Conservation (phyloP, 2,888 invertebrate genomes). For the Agelastica alni region DNA sequence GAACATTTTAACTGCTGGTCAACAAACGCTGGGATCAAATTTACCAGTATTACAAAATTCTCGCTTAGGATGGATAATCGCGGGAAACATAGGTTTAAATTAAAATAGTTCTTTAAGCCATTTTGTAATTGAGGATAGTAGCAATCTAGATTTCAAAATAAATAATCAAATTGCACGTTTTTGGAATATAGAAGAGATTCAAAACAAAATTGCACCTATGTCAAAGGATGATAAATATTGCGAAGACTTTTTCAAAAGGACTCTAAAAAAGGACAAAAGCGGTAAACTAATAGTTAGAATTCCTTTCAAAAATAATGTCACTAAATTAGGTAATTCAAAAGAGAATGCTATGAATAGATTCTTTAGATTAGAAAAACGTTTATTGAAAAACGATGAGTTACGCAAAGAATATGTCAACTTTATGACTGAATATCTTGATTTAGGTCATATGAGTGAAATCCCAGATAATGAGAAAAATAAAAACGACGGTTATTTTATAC, state of each 20-base stretch:
- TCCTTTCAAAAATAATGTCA: constrained; percentile 20
- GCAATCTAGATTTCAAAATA: constrained; percentile 1
- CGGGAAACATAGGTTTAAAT: constrained; percentile 9
- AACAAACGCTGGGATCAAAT: constrained; percentile 14
- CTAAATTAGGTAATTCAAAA: constrained; percentile 28
- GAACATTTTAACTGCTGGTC: no score
- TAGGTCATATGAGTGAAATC: constrained; percentile 27
- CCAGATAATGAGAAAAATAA: not conserved
- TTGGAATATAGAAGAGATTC: constrained; percentile 16
- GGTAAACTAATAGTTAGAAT: constrained; percentile 27
- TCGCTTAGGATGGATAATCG: constrained; percentile 14
- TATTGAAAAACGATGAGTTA: constrained; percentile 20
- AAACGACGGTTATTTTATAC: constrained; percentile 12
- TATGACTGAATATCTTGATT: constrained; percentile 24
- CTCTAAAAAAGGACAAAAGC: constrained; percentile 3
- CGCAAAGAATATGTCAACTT: constrained; percentile 24
- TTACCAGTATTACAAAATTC: constrained; percentile 15
- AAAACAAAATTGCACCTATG: not conserved
- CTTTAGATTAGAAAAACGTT: no score
- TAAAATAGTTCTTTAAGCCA: not conserved
- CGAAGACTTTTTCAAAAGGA: no score
- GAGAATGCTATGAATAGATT: no score
- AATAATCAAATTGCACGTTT: constrained; percentile 8
- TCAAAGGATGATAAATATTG: constrained; percentile 18
- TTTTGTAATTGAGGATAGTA: not conserved